phyloP scores from a whole-genome alignment of 1,140 invertebrate species.

The Ceratina calcarata region DNA sequence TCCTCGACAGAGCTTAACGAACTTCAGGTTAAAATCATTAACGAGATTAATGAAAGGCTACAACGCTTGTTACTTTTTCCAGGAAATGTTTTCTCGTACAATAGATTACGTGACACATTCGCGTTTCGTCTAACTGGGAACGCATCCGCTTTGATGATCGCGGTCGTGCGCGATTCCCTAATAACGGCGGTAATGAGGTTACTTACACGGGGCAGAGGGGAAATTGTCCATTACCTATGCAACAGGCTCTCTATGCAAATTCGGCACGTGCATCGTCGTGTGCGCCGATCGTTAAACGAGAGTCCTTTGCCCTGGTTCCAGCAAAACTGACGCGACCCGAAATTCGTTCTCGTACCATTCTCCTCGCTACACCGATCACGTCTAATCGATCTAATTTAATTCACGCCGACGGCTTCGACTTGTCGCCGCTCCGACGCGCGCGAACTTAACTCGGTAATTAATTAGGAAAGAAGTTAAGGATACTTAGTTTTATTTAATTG shows the following conservation, averaged over 20 bases:
- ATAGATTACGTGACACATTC: background rate
- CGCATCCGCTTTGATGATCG: slow-evolving; percentile 3
- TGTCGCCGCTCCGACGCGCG: background rate
- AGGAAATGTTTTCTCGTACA: no score
- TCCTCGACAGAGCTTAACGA: no score
- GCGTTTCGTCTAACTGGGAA: background rate
- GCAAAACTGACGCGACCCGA: background rate
- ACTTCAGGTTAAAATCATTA: no score
- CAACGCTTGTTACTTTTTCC: no score
- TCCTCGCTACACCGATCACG: background rate
- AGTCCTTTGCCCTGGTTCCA: background rate
- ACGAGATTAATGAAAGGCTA: no score
- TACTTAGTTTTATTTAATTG: background rate
- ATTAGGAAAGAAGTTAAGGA: background rate
- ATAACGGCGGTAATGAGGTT: slow-evolving; percentile 18
- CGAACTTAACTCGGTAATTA: background rate
- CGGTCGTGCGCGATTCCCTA: background rate
- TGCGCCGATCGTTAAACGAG: slow-evolving; percentile 23
- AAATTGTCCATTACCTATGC: slow-evolving; percentile 34
- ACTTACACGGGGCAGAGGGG: background rate
- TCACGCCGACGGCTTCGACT: background rate
- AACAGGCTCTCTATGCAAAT: slow-evolving; percentile 41
- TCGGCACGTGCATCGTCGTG: slow-evolving; percentile 3
- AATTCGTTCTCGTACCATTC: background rate
- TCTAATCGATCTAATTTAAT: no score